A percentile compares a stretch with the other conserved stretches of the same genome.
Evolutionary conservation across 2,888 invertebrate species (phyloP).

Genomic region (Troides oblongomaculatus): DNA sequence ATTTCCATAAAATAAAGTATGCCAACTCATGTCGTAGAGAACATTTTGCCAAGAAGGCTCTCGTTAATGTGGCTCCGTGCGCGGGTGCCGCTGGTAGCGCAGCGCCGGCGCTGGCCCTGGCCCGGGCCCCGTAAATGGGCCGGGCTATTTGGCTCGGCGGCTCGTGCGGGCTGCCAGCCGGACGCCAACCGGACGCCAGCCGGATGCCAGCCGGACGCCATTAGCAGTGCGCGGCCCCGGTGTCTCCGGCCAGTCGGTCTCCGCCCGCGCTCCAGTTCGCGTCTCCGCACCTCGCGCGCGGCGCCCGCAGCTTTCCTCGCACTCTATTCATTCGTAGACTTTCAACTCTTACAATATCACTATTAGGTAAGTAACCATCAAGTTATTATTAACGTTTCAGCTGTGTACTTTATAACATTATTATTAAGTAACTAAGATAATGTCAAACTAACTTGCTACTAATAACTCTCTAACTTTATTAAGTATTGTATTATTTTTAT

Average conservation of each 20-base stretch:
- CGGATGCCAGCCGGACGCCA: conserved; percentile 15
- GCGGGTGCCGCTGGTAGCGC: neutral
- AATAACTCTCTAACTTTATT: too few relatives aligned
- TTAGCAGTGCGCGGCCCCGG: conserved; percentile 2
- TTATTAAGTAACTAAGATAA: too few relatives aligned
- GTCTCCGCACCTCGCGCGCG: neutral
- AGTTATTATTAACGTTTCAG: neutral
- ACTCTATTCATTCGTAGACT: too few relatives aligned
- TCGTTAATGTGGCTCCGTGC: neutral
- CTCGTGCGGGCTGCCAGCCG: neutral
- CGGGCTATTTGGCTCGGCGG: conserved; percentile 23
- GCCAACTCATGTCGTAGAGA: neutral
- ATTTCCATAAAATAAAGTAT: too few relatives aligned
- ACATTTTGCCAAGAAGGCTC: conserved; percentile 7
- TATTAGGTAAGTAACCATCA: neutral
- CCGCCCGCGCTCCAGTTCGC: conserved; percentile 1
- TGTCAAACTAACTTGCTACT: too few relatives aligned
- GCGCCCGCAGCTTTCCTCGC: too few relatives aligned
- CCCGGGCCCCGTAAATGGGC: conserved; percentile 14
- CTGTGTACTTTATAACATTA: too few relatives aligned
- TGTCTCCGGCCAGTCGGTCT: conserved; percentile 2
- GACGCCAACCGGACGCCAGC: neutral
- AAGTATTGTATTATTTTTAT: too few relatives aligned
- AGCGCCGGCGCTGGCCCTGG: neutral
- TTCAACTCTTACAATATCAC: too few relatives aligned